Evolutionary conservation across 2,888 invertebrate genomes (phyloP), one percentile per base, ranked within the genome.

Genomic region (Leptopilina drosophilae): DNA sequence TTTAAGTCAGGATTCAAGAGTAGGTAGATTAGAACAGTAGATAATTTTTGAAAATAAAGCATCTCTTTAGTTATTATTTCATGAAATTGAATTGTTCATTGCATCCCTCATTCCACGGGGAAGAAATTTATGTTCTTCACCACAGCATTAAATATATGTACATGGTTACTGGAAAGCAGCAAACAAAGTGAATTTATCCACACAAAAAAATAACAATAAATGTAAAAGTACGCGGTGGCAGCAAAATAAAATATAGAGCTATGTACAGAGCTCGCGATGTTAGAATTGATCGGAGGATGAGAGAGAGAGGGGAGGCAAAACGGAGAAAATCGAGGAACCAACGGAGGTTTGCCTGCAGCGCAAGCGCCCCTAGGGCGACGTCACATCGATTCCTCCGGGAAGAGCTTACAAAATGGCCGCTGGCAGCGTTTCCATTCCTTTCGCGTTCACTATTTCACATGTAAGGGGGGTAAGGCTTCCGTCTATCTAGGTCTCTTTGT

Each of bases 401-500:
- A 91, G 90, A 91, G 91, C 91, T 91, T 91, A 91, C 91, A 92
- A 92, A 92, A 92, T 92, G 91, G 91, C 91, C 89, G 91, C 89
- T 87, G 90, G 90, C 90, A 82, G 87, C 85, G 86, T 89, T 91
- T 80, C 88, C 88, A 89, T 90, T 90, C 88, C 90, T 89, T 88
- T 87, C 87, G 84, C 84, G 66, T 77, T 78, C 83, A 86, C 86
- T 87, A 86, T 87, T 88, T 86, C 73, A 33, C 73, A 33, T 73
- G 75, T 69, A 79, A 59, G 46, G 77, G 33, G 65, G 33, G 65
- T 85, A 85, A 87, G 85, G 87, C 87, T 88, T 87, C 85, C 86
- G 85, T 88, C 87, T 88, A 88, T 90, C 87, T 87, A 82, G 87
- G 87, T 88, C 85, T 88, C 88, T 88, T 90, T 89, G 90, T 90